Base-by-base conservation (phyloP, 2,797 vertebrate species). In the Fistularia tabacaria region DNA sequence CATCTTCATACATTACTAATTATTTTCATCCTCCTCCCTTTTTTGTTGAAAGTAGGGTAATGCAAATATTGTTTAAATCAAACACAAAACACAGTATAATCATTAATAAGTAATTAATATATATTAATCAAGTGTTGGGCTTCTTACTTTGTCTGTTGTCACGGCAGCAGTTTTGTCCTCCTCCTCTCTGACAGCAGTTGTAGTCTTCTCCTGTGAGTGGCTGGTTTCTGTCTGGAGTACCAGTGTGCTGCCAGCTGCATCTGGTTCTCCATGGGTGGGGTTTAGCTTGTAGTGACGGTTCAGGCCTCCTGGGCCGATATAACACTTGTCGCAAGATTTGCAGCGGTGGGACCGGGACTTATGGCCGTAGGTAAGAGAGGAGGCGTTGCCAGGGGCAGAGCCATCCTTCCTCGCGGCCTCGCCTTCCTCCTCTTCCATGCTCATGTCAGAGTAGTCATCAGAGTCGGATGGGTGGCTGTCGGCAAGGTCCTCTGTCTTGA, bases 381-480 rank as follows among this genome's bases (percentile, higher is more conserved):
- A 60, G 3, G 88, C 42, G 37, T 36, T 0, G 6, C 51, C 44
- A 0, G 63, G n/a, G 7, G 39, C 3, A 0, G 57, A 0, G 3
- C 51, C 62, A 0, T 69, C 69, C 46, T 68, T 85, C 54, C 76
- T 87, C 0, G 25, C 73, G 9, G 73, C 85, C 39, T 72, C 74
- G 3, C 73, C 83, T 1, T 88, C 89, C 54, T 97, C 96, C 3
- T 98, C 96, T 63, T 95, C 97, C 71, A 92, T 77, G 0, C 92
- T 98, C 67, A 96, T 89, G 66, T 99, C 97, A 0, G 93, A 94
- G 57, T 97, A 98, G 71, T 99, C 97, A 6, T 98, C 96, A 0
- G 96, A 98, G 84, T 97, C 96, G 0, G 95, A 98, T 46, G 86
- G 92, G 74, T 92, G 94, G 59, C 93, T 88, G 1, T 96, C 93